These are phyloP conservation scores for Xerus inauris DNA, from an alignment of 2,113 vertebrate genomes.

Conservation along the genomic window DNA sequence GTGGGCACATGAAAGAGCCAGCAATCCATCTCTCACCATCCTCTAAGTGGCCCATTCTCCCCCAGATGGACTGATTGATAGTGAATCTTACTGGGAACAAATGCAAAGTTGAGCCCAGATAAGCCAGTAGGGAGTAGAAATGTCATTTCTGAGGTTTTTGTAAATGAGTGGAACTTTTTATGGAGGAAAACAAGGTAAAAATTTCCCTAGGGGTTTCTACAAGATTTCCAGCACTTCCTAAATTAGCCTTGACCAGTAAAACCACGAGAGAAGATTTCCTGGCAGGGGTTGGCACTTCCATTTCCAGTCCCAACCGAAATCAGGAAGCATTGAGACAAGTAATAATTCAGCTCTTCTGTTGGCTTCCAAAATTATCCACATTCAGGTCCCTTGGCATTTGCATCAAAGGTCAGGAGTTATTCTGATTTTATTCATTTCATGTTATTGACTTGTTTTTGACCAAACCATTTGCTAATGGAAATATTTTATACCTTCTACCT, in stretches of 20 bases:
- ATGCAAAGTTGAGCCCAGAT: neutral
- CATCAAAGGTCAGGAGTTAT: neutral
- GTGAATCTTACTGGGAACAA: neutral
- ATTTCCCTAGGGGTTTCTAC: slow-evolving; percentile 81
- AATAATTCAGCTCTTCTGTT: slow-evolving; percentile 67
- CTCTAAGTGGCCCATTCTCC: fast-evolving
- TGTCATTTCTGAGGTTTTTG: slow-evolving; percentile 61
- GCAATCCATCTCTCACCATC: neutral
- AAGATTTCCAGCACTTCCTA: slow-evolving; percentile 81
- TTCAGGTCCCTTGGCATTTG: slow-evolving; percentile 24
- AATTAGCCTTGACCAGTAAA: slow-evolving; percentile 80
- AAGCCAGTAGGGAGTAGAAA: slow-evolving; percentile 5
- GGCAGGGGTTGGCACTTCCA: slow-evolving; percentile 73
- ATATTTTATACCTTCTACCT: neutral
- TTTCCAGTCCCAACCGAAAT: slow-evolving; percentile 76
- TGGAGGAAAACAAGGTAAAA: slow-evolving; percentile 74
- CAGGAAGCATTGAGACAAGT: slow-evolving; percentile 79
- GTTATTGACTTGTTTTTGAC: neutral
- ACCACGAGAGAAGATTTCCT: slow-evolving; percentile 76
- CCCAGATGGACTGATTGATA: fast-evolving
- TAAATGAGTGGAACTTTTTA: slow-evolving; percentile 53
- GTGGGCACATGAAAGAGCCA: no score
- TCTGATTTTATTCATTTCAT: neutral
- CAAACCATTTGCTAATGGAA: neutral
- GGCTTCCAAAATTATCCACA: slow-evolving; percentile 72